Evolutionary conservation across 2,888 invertebrate species (phyloP).

Genomic region (Ligdia adustata): DNA sequence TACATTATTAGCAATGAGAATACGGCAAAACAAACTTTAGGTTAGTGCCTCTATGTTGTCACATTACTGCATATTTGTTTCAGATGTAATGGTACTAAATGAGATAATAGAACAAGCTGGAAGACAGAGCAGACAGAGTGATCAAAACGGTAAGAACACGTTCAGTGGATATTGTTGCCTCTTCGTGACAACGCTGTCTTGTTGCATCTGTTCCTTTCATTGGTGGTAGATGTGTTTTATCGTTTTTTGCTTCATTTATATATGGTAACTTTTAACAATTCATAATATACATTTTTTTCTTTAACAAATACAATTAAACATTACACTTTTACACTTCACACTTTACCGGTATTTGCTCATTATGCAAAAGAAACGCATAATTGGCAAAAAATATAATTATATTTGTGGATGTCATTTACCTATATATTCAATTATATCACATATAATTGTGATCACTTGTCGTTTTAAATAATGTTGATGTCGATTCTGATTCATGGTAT

Average conservation of each 20-base stretch:
- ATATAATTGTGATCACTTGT: no score
- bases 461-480: no score
- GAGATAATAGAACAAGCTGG: constrained; percentile 98
- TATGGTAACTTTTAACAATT: constrained; percentile 24
- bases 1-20: no score
- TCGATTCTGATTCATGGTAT: constrained; percentile 3
- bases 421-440: no score
- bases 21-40: no score
- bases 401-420: constrained; percentile 80
- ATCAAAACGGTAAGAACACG: constrained; percentile 91
- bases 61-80: no score
- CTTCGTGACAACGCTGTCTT: constrained; percentile 49
- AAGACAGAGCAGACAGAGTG: constrained; percentile 92
- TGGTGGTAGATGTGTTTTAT: constrained; percentile 45
- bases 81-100: constrained; percentile 98
- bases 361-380: constrained; percentile 77
- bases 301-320: constrained; percentile 57
- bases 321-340: constrained; percentile 51
- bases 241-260: constrained; percentile 30
- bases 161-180: constrained; percentile 44
- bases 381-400: constrained; percentile 66
- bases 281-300: constrained; percentile 1
- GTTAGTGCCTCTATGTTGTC: no score
- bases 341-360: constrained; percentile 80
- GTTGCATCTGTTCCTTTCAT: constrained; percentile 50